Percentiles rank a stretch among this genome's conserved stretches.
These are phyloP conservation scores for Cryptus armator DNA, from an alignment of 2,888 invertebrate species.

Conservation along the genomic window DNA sequence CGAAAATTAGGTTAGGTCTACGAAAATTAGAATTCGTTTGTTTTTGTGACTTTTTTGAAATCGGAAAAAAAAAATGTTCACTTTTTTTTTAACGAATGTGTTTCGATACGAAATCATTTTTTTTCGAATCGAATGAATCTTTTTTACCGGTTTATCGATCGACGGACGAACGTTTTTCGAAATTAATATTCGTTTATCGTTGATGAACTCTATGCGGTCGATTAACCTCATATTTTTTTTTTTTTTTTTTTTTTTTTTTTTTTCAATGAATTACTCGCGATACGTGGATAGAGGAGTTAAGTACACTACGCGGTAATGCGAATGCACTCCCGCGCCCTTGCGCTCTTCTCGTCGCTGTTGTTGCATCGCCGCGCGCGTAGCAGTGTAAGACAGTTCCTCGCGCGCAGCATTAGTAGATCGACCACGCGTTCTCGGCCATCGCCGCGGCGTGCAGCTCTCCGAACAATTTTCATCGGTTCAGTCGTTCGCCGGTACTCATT, in stretches of 20 bases:
- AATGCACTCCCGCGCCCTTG: slow-evolving; percentile 59
- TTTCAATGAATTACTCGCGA: not conserved
- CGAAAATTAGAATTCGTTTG: not conserved
- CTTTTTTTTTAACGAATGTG: too few relatives aligned
- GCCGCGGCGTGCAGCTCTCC: slow-evolving; percentile 29
- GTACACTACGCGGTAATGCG: not conserved
- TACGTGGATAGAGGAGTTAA: not conserved
- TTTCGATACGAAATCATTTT: too few relatives aligned
- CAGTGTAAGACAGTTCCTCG: slow-evolving; percentile 24
- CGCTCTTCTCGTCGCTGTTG: slow-evolving; percentile 47
- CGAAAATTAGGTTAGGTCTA: not conserved
- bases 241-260: too few relatives aligned
- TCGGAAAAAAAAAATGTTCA: too few relatives aligned
- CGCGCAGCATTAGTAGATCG: slow-evolving; percentile 38
- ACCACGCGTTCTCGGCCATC: slow-evolving; percentile 44
- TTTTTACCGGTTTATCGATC: too few relatives aligned
- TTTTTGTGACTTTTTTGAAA: not conserved
- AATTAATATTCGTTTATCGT: too few relatives aligned
- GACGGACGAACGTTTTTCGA: too few relatives aligned
- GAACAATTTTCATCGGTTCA: slow-evolving; percentile 54
- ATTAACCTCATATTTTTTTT: too few relatives aligned
- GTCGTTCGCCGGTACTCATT: slow-evolving; percentile 70
- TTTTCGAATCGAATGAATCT: too few relatives aligned
- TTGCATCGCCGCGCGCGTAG: slow-evolving; percentile 42
- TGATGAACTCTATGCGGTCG: too few relatives aligned